phyloP scores from a whole-genome alignment of 2,888 invertebrate species.

The Prionchulus punctatus region DNA sequence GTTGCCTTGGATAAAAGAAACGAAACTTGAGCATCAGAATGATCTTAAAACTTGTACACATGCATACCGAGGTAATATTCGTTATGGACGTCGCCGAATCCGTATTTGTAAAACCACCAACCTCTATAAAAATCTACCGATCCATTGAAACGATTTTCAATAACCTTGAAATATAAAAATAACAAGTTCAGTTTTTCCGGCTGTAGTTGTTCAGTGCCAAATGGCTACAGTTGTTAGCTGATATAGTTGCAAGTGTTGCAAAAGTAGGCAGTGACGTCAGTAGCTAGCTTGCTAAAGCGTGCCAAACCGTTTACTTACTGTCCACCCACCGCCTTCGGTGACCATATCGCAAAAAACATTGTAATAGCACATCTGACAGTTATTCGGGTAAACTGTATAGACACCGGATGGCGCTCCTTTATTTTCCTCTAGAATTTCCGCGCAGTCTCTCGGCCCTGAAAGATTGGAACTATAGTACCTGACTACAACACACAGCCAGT shows the following conservation, averaged over 20 bases:
- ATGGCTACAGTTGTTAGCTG: too few species aligned
- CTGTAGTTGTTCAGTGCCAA: too few species aligned
- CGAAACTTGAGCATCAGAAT: neutral
- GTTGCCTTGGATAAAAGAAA: too few species aligned
- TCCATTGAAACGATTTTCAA: conserved; percentile 9
- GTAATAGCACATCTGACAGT: conserved; percentile 64
- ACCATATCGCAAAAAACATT: conserved; percentile 76
- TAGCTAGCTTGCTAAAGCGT: too few species aligned
- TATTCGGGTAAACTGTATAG: conserved; percentile 20
- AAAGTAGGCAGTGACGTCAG: too few species aligned
- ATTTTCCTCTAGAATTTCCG: conserved; percentile 18
- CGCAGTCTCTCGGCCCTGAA: conserved; percentile 15
- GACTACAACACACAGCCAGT: too few species aligned
- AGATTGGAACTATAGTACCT: too few species aligned
- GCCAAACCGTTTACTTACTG: conserved; percentile 50
- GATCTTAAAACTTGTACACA: too few species aligned
- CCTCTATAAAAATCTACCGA: conserved; percentile 12
- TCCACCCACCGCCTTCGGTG: conserved; percentile 76
- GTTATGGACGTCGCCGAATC: conserved; percentile 12
- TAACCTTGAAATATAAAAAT: conserved; percentile 8
- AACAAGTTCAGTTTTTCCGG: too few species aligned
- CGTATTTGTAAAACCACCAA: conserved; percentile 12
- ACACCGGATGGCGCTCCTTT: conserved; percentile 16
- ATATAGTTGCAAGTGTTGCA: too few species aligned
- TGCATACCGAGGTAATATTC: conserved; percentile 12